Evolutionary conservation across 2,113 vertebrate species (phyloP), one percentile per base, ranked within the genome.

Genomic region (Antigone vipio): DNA sequence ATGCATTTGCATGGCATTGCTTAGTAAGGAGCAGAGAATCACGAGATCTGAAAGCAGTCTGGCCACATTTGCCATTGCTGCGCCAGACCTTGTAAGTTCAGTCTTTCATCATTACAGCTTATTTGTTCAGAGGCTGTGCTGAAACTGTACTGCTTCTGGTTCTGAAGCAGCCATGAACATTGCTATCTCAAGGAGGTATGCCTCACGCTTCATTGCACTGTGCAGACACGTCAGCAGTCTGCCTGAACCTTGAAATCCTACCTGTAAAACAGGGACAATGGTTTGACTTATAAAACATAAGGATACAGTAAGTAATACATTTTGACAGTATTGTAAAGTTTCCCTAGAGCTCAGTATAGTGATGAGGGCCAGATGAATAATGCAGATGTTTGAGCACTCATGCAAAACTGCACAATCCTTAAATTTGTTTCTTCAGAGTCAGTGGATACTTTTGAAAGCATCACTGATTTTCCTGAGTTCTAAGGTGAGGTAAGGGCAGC

Each of bases 351-450:
- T 93, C 83, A 75, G 64, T 53, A 49, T 9, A 64, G 69, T 32
- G 35, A 85, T 55, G 56, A 89, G 45, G 34, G 60, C 30, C 55
- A 64, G 73, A 91, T 71, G 64, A 96, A 89, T 84, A 91, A 95
- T 71, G 75, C 50, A 84, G 80, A 62, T 81, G 8, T 59, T 59
- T 34, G 64, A 89, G 72, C 18, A 56, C n/a, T 86, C 64, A 35
- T 44, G 82, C 69, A 88, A 84, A 92, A 88, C 56, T 71, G 66
- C 56, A 76, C 35, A 42, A 47, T 56, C 58, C 53, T 85, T 89
- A 45, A 11, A 75, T 62, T 88, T 67, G 14, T 44, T 81, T 81
- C 53, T 35, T 91, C 6, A 3, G 59, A 66, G 53, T 52, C 42
- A 74, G 40, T 8, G 22, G 44, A 49, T 77, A 42, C 64, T 78